A percentile compares a stretch with the other conserved stretches of the same genome.
Evolutionary conservation across 2,797 vertebrate species (phyloP).

Genomic region (Notolepis coatsorum): DNA sequence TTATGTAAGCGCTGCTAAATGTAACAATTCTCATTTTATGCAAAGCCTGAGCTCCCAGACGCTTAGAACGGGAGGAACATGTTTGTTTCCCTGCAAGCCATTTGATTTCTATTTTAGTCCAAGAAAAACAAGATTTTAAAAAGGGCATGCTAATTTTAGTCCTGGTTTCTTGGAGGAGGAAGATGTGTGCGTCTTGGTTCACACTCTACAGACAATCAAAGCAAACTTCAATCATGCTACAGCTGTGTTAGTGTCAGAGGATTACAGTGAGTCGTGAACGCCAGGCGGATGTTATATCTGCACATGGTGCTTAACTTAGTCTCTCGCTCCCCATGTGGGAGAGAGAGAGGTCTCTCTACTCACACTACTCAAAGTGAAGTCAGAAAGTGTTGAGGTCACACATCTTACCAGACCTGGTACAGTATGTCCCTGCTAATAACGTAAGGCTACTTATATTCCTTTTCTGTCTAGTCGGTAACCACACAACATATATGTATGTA

Average conservation of each 20-base stretch:
- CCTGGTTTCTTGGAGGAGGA: constrained; percentile 45
- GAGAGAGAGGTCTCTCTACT: constrained; percentile 19
- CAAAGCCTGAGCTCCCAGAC: constrained; percentile 75
- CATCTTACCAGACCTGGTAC: constrained; percentile 31
- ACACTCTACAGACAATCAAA: constrained; percentile 58
- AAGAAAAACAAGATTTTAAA: constrained; percentile 61
- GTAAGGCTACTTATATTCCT: constrained; percentile 21
- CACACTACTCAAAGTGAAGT: constrained; percentile 32
- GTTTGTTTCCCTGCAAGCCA: constrained; percentile 73
- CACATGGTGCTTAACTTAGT: constrained; percentile 34
- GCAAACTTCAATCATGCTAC: constrained; percentile 59
- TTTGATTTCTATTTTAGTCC: constrained; percentile 72
- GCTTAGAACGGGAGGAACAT: constrained; percentile 57
- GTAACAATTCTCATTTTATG: constrained; percentile 83
- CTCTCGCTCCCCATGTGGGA: constrained; percentile 1
- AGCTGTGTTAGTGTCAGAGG: constrained; percentile 37
- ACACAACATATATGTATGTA: constrained; percentile 6
- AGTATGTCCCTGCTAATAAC: constrained; percentile 34
- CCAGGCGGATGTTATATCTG: constrained; percentile 40
- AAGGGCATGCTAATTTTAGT: constrained; percentile 77
- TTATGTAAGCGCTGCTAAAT: constrained; percentile 84
- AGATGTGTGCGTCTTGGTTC: constrained; percentile 42
- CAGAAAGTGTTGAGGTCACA: constrained; percentile 41
- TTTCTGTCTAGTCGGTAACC: constrained; percentile 8
- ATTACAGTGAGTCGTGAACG: constrained; percentile 62